Conservation (phyloP, 2,888 invertebrate species). For the Drosophila antonietae region DNA sequence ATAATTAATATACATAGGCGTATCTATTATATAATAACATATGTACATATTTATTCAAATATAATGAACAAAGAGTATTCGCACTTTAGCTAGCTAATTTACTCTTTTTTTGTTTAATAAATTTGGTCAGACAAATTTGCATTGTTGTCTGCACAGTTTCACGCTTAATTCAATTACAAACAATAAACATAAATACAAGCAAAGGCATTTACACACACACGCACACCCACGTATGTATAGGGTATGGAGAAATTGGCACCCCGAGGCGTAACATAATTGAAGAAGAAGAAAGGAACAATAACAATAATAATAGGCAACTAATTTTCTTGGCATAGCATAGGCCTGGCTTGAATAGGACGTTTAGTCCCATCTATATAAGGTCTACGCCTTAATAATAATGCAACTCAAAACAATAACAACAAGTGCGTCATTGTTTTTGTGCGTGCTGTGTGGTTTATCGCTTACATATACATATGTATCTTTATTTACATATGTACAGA, state of each 20-base stretch:
- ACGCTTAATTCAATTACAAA: constrained; percentile 76
- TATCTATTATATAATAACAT: not conserved
- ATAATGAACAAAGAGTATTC: constrained; percentile 36
- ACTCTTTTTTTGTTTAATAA: constrained; percentile 2
- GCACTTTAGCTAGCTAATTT: not conserved
- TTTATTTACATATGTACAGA: not conserved
- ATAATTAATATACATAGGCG: not conserved
- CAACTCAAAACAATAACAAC: constrained; percentile 38
- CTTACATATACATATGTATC: constrained; percentile 3
- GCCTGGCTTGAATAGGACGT: constrained; percentile 1
- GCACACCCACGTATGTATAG: not conserved
- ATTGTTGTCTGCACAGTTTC: constrained; percentile 58
- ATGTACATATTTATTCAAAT: not conserved
- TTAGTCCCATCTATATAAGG: constrained; percentile 48
- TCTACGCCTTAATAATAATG: constrained; percentile 27
- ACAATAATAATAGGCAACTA: constrained; percentile 36
- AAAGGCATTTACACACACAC: constrained; percentile 8
- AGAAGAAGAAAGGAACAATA: not conserved
- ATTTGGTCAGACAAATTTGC: constrained; percentile 45
- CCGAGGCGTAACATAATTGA: constrained; percentile 38
- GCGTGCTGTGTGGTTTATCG: constrained; percentile 64
- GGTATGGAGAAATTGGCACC: constrained; percentile 62
- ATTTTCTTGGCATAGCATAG: constrained; percentile 43
- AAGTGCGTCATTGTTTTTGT: constrained; percentile 74
- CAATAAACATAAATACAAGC: constrained; percentile 55